Evolutionary conservation across 2,888 invertebrate species (phyloP).

Genomic region (Digitonthophagus gazella): DNA sequence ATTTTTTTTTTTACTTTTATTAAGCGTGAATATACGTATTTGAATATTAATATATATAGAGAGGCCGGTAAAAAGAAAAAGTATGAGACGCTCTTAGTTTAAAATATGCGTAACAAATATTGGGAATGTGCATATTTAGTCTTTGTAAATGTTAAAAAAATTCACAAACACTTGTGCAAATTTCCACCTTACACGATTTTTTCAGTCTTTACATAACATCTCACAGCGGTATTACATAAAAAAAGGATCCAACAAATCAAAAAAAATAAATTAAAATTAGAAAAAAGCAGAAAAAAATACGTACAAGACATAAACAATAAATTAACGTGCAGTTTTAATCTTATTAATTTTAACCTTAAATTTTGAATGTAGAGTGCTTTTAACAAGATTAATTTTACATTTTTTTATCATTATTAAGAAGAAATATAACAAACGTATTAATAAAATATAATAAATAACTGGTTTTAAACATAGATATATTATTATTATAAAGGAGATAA

Average conservation of each 20-base stretch:
- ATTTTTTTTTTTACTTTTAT: neutral
- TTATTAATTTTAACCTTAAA: neutral
- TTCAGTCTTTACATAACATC: constrained; percentile 27
- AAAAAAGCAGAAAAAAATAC: neutral
- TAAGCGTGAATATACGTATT: constrained; percentile 4
- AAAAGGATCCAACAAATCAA: constrained; percentile 17
- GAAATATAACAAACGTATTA: constrained; percentile 10
- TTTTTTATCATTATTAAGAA: constrained; percentile 1
- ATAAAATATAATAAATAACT: neutral
- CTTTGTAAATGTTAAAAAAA: constrained; percentile 21
- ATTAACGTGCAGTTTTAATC: neutral
- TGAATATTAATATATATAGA: neutral
- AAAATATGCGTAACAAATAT: constrained; percentile 17
- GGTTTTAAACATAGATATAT: constrained; percentile 12
- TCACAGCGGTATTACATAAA: constrained; percentile 21
- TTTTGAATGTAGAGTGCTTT: neutral
- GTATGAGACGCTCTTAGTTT: constrained; percentile 25
- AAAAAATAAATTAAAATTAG: neutral
- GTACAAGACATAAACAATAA: neutral
- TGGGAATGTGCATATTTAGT: constrained; percentile 30
- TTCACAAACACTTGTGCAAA: constrained; percentile 21
- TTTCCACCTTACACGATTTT: constrained; percentile 16
- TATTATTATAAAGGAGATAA: constrained; percentile 10
- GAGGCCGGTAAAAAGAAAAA: constrained; percentile 6
- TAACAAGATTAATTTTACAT: constrained; percentile 12